phyloP scores from a whole-genome alignment of 2,888 invertebrate species.

The Hyppa rectilinea region DNA sequence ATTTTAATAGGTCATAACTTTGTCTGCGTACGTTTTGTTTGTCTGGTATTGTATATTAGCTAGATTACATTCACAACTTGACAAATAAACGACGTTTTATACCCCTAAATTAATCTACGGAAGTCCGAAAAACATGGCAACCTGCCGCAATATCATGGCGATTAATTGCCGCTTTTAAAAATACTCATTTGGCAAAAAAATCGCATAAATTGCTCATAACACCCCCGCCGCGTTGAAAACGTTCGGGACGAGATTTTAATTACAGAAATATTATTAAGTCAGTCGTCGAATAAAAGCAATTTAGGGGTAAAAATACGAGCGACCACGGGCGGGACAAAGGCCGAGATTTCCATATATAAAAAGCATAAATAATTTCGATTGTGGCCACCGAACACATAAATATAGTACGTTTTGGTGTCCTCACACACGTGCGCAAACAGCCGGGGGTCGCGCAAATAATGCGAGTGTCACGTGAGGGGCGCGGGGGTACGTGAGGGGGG shows the following conservation, averaged over 20 bases:
- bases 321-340: constrained; percentile 77
- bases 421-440: constrained; percentile 81
- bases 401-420: constrained; percentile 81
- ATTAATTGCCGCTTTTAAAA: constrained; percentile 78
- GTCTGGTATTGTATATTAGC: constrained; percentile 44
- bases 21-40: constrained; percentile 34
- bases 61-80: constrained; percentile 59
- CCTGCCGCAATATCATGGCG: constrained; percentile 68
- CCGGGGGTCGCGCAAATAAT: constrained; percentile 82
- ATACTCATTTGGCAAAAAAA: constrained; percentile 73
- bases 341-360: constrained; percentile 85
- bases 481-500: constrained; percentile 58
- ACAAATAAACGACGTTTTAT: constrained; percentile 64
- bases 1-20: constrained; percentile 24
- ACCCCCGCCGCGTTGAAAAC: constrained; percentile 78
- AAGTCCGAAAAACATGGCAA: constrained; percentile 63
- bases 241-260: constrained; percentile 85
- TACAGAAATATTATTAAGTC: constrained; percentile 89
- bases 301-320: constrained; percentile 74
- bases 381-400: constrained; percentile 84
- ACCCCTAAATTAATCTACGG: constrained; percentile 64
- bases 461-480: constrained; percentile 77
- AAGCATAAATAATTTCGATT: constrained; percentile 89
- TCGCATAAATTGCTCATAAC: constrained; percentile 79
- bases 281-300: constrained; percentile 85